Evolutionary conservation across 2,797 vertebrate species (phyloP).

Genomic region (Mallotus villosus): DNA sequence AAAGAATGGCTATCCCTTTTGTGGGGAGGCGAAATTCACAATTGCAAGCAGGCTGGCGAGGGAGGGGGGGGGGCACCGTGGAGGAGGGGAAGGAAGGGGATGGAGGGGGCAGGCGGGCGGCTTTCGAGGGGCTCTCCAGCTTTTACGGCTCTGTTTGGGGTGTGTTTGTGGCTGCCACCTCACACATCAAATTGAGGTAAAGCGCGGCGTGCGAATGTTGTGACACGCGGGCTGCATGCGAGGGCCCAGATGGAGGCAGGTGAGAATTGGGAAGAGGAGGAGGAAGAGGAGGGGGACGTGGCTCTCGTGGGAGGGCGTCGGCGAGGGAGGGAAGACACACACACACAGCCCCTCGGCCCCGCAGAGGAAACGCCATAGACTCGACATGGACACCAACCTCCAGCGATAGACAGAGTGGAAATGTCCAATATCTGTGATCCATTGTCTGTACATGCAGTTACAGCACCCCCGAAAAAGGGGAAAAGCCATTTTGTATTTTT

Average conservation of each 20-base stretch:
- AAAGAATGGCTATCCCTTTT: slow-evolving; percentile 55
- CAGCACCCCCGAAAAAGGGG: slow-evolving; percentile 5
- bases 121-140: background rate
- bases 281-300: slow-evolving; percentile 59
- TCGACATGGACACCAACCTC: background rate
- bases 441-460: background rate
- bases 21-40: slow-evolving; percentile 38
- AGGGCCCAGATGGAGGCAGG: slow-evolving; percentile 70
- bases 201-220: slow-evolving; percentile 76
- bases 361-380: background rate
- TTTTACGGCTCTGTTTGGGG: slow-evolving; percentile 6
- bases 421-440: too few relatives aligned
- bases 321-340: background rate
- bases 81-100: background rate
- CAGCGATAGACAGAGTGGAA: slow-evolving; percentile 4
- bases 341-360: too few relatives aligned
- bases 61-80: slow-evolving; percentile 24
- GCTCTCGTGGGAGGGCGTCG: slow-evolving; percentile 9
- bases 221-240: slow-evolving; percentile 72
- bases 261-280: slow-evolving; percentile 75
- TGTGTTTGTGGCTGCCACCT: slow-evolving; percentile 66
- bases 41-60: slow-evolving; percentile 21
- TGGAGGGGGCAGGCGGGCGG: too few relatives aligned
- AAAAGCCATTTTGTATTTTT: slow-evolving; percentile 32
- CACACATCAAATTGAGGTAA: slow-evolving; percentile 81